Conservation (phyloP, 2,888 invertebrate genomes). For the Kuschelorhynchus macadamiae region DNA sequence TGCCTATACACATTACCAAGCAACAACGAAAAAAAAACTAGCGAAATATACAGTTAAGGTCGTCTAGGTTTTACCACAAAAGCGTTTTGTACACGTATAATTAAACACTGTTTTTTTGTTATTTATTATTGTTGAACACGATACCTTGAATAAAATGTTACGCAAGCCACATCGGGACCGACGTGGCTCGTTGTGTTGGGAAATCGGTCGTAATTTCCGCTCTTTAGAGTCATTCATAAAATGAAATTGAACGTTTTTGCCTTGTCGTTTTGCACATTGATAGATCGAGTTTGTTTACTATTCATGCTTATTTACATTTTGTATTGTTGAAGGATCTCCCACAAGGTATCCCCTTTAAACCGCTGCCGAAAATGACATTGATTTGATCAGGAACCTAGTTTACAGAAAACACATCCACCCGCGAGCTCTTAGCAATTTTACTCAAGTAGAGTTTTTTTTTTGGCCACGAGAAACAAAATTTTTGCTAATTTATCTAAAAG, state of each 20-base stretch:
- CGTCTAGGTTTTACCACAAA: conserved; percentile 39
- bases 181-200: conserved; percentile 31
- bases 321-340: no score
- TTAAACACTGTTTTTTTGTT: conserved; percentile 25
- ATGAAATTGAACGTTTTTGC: conserved; percentile 23
- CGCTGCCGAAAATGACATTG: no score
- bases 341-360: no score
- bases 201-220: conserved; percentile 44
- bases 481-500: no score
- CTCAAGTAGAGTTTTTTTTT: no score
- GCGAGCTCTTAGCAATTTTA: no score
- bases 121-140: conserved; percentile 35
- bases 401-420: no score
- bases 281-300: background rate
- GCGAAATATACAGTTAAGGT: conserved; percentile 41
- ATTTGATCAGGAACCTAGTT: no score
- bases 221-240: conserved; percentile 41
- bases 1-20: background rate
- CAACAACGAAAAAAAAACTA: conserved; percentile 24
- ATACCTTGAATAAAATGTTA: conserved; percentile 39
- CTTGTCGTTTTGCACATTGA: conserved; percentile 23
- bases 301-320: no score
- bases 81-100: conserved; percentile 21
- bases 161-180: conserved; percentile 21
- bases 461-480: no score